Percentiles rank a stretch among this genome's conserved stretches.
phyloP scores from a whole-genome alignment of 1,140 invertebrate genomes.

The Zelostemma sp. region DNA sequence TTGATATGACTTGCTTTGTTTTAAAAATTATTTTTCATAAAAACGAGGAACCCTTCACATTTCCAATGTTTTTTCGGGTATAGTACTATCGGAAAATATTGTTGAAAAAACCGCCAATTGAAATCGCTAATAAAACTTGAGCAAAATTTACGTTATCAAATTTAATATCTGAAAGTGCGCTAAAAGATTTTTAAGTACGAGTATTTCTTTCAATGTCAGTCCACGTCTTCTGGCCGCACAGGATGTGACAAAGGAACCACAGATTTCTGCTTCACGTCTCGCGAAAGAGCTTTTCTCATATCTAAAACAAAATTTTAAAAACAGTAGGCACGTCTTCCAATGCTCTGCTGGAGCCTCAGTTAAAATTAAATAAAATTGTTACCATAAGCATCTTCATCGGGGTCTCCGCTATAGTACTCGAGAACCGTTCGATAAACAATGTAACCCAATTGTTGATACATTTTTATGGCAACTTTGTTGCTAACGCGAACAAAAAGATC shows the following conservation, averaged over 20 bases:
- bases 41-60: too few species aligned
- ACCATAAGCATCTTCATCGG: constrained; percentile 99
- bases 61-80: too few species aligned
- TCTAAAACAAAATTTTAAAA: constrained; percentile 74
- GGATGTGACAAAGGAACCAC: constrained; percentile 94
- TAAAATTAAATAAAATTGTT: constrained; percentile 62
- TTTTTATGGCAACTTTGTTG: constrained; percentile 96
- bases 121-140: too few species aligned
- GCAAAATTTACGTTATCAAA: too few species aligned
- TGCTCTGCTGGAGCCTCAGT: too few species aligned
- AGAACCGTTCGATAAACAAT: constrained; percentile 95
- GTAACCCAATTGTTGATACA: constrained; percentile 98
- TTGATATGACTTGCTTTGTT: too few species aligned
- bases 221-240: constrained; percentile 95
- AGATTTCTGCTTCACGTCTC: constrained; percentile 93
- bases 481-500: constrained; percentile 98
- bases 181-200: too few species aligned
- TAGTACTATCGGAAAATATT: too few species aligned
- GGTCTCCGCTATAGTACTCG: constrained; percentile 97
- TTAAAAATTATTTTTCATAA: too few species aligned
- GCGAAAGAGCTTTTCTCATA: constrained; percentile 97
- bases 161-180: too few species aligned
- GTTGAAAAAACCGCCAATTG: too few species aligned
- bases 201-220: constrained; percentile 73
- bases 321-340: too few species aligned